Evolutionary conservation across 1,140 invertebrate genomes (phyloP), one percentile per base, ranked within the genome.

Genomic region (Brachionus angularis): DNA sequence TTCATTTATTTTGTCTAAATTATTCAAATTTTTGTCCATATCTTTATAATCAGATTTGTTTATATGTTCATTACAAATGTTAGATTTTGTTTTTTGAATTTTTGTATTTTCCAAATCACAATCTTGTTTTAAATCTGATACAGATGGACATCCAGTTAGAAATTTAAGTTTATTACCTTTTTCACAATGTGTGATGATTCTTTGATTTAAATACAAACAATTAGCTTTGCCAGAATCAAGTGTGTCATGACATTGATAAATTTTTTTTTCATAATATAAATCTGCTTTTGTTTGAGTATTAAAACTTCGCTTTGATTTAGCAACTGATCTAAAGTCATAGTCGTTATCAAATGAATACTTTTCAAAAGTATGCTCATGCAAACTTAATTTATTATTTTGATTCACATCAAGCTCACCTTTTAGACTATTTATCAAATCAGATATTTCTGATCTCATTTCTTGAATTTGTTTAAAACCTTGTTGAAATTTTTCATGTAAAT

Each of bases 91-190:
- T 39, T 58, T 58, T 16, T 39, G 21, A 10, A 58, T 27, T 23
- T 58, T 34, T 36, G 53, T 58, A 42, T 58, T 58, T 58, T 58
- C 33, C 33, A 58, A 39, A 14, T 58, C 25, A 25, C 53, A 58
- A 39, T 58, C 33, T 2, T 58, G 3, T 14, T 5, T 42, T 7
- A n/a, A 42, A 42, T 7, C 52, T 14, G 29, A 14, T 16, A n/a
- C 29, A 31, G 29, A 33, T 12, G 31, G 49, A 36, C 16, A 21
- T 3, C 39, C 23, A 14, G 25, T 29, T 7, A 5, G 1, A 27
- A 29, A 29, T 52, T 52, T 52, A n/a, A 25, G 25, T 23, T 39
- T 21, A 58, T 23, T 23, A 58, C 53, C 53, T 23, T 58, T 58
- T 58, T 58, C 33, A 39, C 53, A 58, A 21, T 27, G n/a, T n/a